Percentiles rank a stretch among this genome's conserved stretches.
These are phyloP conservation scores for Coilia nasus DNA, from an alignment of 2,797 vertebrate genomes.

Conservation along the genomic window DNA sequence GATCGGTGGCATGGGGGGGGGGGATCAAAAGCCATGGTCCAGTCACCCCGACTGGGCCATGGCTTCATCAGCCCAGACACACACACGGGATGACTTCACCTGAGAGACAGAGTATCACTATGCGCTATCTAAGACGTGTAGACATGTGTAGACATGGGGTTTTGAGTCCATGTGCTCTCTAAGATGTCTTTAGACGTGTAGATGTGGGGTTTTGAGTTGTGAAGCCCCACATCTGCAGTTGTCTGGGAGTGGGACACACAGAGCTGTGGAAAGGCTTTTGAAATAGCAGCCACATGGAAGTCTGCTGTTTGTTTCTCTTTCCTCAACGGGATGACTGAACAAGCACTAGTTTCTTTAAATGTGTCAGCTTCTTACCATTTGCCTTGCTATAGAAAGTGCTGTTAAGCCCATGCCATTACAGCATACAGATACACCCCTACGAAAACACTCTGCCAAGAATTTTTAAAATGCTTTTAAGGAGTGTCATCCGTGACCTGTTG, in stretches of 20 bases:
- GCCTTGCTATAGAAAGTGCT: neutral
- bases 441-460: neutral
- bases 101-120: neutral
- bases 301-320: too few relatives aligned
- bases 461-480: neutral
- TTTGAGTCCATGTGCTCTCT: neutral
- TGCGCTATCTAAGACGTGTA: neutral
- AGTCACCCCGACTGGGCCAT: slow-evolving; percentile 49
- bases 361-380: too few relatives aligned
- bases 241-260: neutral
- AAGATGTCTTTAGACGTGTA: too few relatives aligned
- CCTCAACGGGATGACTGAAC: neutral
- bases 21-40: slow-evolving; percentile 24
- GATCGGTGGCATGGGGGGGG: slow-evolving; percentile 44
- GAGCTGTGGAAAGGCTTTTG: neutral
- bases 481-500: neutral
- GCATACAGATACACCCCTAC: neutral
- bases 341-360: too few relatives aligned
- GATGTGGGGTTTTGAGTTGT: too few relatives aligned
- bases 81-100: neutral
- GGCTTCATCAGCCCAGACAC: slow-evolving; percentile 41
- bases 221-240: too few relatives aligned
- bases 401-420: neutral
- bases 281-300: too few relatives aligned
- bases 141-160: neutral